Conservation (phyloP, 1,140 invertebrate species). For the Drosophila lini region DNA sequence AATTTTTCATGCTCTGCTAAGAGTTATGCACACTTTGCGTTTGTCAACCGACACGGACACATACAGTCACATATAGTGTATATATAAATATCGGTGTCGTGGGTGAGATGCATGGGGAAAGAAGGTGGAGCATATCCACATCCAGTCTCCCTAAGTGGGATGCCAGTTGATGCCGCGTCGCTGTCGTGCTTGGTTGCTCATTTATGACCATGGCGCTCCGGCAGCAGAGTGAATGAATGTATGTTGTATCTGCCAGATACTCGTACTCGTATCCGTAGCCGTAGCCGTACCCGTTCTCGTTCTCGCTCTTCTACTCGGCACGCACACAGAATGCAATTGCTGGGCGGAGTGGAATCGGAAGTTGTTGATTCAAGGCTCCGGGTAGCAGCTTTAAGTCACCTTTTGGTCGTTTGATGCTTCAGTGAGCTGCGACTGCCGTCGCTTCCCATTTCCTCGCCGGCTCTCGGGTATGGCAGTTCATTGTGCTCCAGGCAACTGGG, state of each 20-base stretch:
- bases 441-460: conserved; percentile 43
- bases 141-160: conserved; percentile 34
- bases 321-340: conserved; percentile 49
- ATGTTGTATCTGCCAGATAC: conserved; percentile 65
- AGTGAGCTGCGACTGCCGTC: conserved; percentile 49
- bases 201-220: conserved; percentile 74
- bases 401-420: conserved; percentile 52
- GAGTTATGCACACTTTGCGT: conserved; percentile 64
- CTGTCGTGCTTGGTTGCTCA: conserved; percentile 73
- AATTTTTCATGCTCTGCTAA: conserved; percentile 70
- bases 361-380: conserved; percentile 50
- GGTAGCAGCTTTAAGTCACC: conserved; percentile 50
- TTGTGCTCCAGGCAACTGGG: conserved; percentile 39
- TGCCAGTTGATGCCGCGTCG: conserved; percentile 33
- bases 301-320: conserved; percentile 16
- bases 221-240: conserved; percentile 20
- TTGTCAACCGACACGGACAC: conserved; percentile 34
- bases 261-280: conserved; percentile 3
- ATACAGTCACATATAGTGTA: not conserved
- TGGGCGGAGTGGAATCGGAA: conserved; percentile 40
- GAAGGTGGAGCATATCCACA: conserved; percentile 39
- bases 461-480: conserved; percentile 21
- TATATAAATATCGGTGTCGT: conserved; percentile 14
- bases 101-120: conserved; percentile 8
- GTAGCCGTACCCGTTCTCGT: not conserved